Evolutionary conservation across 2,797 vertebrate genomes (phyloP), one percentile per base, ranked within the genome.

Genomic region (Furcifer pardalis): DNA sequence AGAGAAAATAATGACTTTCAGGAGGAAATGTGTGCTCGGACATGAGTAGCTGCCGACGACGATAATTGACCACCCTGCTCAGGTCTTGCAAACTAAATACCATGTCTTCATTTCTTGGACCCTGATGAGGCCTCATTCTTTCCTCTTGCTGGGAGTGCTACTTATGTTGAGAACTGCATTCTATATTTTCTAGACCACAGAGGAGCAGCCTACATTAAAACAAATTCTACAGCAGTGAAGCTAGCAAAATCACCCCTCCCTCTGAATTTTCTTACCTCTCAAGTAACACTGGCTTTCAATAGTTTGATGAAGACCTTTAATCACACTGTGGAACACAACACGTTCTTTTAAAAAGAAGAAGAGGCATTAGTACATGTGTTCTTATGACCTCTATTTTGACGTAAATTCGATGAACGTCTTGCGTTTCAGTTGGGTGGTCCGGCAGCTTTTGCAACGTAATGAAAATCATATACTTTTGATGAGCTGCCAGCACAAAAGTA

Each of bases 271-370:
- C 66, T 94, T 96, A 99, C 98, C 97, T 97, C 97, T 97, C 88
- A 98, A 89, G 2, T 97, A 93, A 90, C 95, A 97, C 83, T 97
- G 98, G 91, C 96, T 96, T 90, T 97, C 96, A 88, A 98, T 91
- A 40, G 96, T 97, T 91, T 97, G 94, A 89, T 97, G 97, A 60
- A 99, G 95, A 60, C 93, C 93, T 68, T 96, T 97, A 87, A 98
- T 94, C 59, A 96, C 95, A 84, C 90, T 91, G 65, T 97, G 95
- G 73, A 98, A 95, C 83, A 88, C 23, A 76, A 95, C 81, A 95
- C 95, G 96, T 94, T 99, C 98, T 99, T 95, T 86, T 46, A 87
- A 96, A 95, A 35, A 77, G 19, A 52, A 69, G 7, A 92, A 92
- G 90, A 83, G 21, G 83, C 52, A 88, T 68, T 78, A 63, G 82